A percentile compares a stretch with the other conserved stretches of the same genome.
Evolutionary conservation across 2,113 vertebrate genomes (phyloP).

Genomic region (Solea senegalensis): DNA sequence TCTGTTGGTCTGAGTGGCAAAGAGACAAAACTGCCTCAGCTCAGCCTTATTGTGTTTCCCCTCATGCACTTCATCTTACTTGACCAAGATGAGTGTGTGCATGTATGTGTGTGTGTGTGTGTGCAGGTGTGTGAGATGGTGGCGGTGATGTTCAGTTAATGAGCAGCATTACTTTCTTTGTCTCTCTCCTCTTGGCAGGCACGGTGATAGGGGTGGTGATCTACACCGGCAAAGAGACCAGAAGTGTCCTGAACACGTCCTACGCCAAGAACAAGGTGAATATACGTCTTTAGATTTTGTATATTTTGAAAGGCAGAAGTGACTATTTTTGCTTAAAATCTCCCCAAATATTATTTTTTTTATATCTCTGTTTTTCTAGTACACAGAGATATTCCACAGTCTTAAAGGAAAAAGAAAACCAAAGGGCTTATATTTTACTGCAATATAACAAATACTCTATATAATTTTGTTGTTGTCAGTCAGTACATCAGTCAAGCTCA

Average conservation of each 20-base stretch:
- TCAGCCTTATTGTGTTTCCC: constrained; percentile 68
- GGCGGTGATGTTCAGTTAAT: constrained; percentile 54
- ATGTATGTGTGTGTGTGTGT: constrained; percentile 22
- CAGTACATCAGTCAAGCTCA: too few relatives aligned
- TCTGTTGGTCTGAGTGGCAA: constrained; percentile 56
- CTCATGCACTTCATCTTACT: constrained; percentile 64
- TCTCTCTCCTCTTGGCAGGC: constrained; percentile 83
- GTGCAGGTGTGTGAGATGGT: constrained; percentile 3
- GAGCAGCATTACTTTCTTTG: constrained; percentile 65
- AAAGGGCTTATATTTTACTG: too few relatives aligned
- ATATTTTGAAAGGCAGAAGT: too few relatives aligned
- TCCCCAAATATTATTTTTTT: too few relatives aligned
- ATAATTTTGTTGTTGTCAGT: too few relatives aligned
- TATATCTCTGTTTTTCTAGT: too few relatives aligned
- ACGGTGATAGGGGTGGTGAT: constrained; percentile 98
- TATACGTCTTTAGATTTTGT: background rate
- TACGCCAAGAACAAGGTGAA: constrained; percentile 95
- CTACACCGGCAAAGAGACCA: constrained; percentile 98
- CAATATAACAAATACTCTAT: too few relatives aligned
- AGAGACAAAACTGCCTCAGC: constrained; percentile 46
- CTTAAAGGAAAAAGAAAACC: too few relatives aligned
- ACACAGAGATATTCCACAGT: too few relatives aligned
- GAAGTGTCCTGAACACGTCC: constrained; percentile 97
- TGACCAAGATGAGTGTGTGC: constrained; percentile 50
- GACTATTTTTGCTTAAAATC: too few relatives aligned